Evolutionary conservation across 2,888 invertebrate species (phyloP).

Genomic region (Shargacucullia verbasci): DNA sequence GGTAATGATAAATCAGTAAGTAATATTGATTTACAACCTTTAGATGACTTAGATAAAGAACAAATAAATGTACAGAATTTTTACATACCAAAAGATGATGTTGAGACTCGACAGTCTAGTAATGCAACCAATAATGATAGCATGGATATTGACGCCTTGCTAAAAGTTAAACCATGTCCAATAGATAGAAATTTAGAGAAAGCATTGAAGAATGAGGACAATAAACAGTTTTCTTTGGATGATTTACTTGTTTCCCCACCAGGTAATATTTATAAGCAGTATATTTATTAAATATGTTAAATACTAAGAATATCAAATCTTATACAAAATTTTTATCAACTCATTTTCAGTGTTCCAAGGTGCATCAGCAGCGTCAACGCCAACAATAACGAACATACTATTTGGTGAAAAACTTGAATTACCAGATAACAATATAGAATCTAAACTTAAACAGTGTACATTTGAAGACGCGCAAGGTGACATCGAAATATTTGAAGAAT

Average conservation of each 20-base stretch:
- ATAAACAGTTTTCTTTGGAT: conserved; percentile 68
- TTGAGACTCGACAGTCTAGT: conserved; percentile 4
- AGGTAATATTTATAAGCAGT: conserved; percentile 58
- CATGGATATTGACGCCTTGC: conserved; percentile 30
- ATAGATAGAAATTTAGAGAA: conserved; percentile 77
- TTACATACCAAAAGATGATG: conserved; percentile 26
- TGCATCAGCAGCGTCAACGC: conserved; percentile 70
- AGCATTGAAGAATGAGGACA: conserved; percentile 70
- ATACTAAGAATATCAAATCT: no score
- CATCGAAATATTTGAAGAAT: conserved; percentile 67
- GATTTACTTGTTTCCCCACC: conserved; percentile 74
- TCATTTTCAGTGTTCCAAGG: conserved; percentile 48
- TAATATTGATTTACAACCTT: conserved; percentile 29
- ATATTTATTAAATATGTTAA: no score
- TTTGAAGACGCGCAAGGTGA: conserved; percentile 53
- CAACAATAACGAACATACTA: conserved; percentile 77
- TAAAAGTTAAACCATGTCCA: conserved; percentile 58
- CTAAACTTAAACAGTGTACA: conserved; percentile 45
- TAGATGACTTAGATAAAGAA: conserved; percentile 18
- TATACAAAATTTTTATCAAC: conserved; percentile 6
- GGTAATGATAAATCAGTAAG: conserved; percentile 2
- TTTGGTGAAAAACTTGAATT: conserved; percentile 71
- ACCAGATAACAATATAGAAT: conserved; percentile 26
- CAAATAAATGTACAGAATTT: conserved; percentile 28
- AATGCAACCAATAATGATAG: conserved; percentile 32